Base-by-base conservation (phyloP, 2,113 vertebrate species). In the Pristiophorus japonicus region DNA sequence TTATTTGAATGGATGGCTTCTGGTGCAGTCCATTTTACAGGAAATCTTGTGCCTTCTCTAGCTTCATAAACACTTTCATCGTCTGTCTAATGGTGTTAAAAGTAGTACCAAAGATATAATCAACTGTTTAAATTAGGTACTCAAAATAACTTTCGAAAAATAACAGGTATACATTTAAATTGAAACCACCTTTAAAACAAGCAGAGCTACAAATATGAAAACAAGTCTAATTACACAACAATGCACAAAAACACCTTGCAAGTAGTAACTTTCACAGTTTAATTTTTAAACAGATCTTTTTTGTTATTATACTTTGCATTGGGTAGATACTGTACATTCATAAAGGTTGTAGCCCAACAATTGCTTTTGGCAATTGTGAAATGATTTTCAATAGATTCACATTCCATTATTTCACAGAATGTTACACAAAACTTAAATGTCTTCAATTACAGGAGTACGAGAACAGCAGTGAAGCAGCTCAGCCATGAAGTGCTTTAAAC, bases 1-100 rank as follows among this genome's bases (percentile, higher is more conserved):
- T 97, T 98, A 97, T 97, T 98, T 63, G 96, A 95, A 22, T 95
- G 96, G 65, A 99, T 97, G 73, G 98, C 98, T 97, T 99, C 99
- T 0, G 98, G 99, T 5, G 99, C 98, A 0, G 99, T 99, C 99
- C 99, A 99, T 97, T 99, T 99, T 95, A 99, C 97, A 0, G 99
- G 99, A n/a, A 99, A 98, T 95, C 98, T 99, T 85, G 97, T 97
- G 84, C 98, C 98, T 16, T 98, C 97, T 97, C 84, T 98, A 67
- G 98, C 96, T 97, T 99, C 97, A 55, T 99, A 99, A 20, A 98
- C 95, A 0, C 97, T 97, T 95, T 99, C 98, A 96, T 96, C 98
- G 96, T 97, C 98, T 96, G 97, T 97, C 98, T 98, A 95, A 95
- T 96, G 96, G 51, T 47, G 78, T 20, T 95, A 96, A 96, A 97